Base-by-base conservation (phyloP, 1,140 invertebrate species). In the Chlorops oryzae region DNA sequence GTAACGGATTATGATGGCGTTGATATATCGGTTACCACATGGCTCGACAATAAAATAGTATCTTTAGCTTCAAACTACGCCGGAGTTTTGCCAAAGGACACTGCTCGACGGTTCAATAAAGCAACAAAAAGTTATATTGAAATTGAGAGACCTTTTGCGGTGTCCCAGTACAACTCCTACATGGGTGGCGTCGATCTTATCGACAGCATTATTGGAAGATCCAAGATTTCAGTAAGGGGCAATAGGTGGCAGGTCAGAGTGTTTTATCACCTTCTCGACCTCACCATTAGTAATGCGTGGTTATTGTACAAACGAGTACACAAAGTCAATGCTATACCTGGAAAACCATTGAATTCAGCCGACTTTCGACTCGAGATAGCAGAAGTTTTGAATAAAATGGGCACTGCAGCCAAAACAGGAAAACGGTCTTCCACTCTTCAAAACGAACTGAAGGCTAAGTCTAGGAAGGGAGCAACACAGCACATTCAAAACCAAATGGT, bases 131-230 rank as follows among this genome's bases (percentile, higher is more conserved):
- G 35, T 37, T 21, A 39, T 17, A 3, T 39, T n/a, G n/a, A n/a
- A n/a, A n/a, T n/a, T n/a, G n/a, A n/a, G n/a, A n/a, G n/a, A n/a
- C n/a, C 42, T 28, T 17, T 27, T n/a, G 24, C 22, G 3, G 22
- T 25, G 22, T 21, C 24, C 32, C 42, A 3, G 4, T 27, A 44
- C 25, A 44, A 25, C 60, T n/a, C n/a, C n/a, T n/a, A 69, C 27
- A 64, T 62, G 58, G 62, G 60, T 18, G 61, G 63, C 25, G 65
- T 66, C 10, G 62, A 65, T 38, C 44, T 64, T 2, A 53, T 66
- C n/a, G 59, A 66, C 47, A 58, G 59, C 47, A 59, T 65, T 23
- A 59, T 66, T 59, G 58, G 47, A 1, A 49, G 32, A 13, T 63
- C 63, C 27, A 61, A 67, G 27, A 65, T 67, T 47, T 38, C 27